These are phyloP conservation scores for Lepidonotus clava DNA, from an alignment of 2,888 invertebrate species.

Conservation along the genomic window DNA sequence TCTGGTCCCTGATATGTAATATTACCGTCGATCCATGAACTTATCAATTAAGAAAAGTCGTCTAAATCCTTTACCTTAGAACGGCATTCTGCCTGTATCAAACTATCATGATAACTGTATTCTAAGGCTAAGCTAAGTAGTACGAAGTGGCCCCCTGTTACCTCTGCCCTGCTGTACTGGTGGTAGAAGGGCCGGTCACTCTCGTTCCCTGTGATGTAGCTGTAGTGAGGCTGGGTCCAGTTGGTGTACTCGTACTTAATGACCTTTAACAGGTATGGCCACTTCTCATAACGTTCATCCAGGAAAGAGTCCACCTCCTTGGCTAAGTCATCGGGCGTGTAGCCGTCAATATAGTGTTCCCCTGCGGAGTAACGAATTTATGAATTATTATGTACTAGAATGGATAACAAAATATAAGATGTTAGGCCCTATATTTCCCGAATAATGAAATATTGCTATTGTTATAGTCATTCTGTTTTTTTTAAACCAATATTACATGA, in stretches of 20 bases:
- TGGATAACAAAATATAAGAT: too few relatives aligned
- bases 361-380: slow-evolving; percentile 45
- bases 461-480: too few relatives aligned
- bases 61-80: too few relatives aligned
- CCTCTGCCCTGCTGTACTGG: slow-evolving; percentile 59
- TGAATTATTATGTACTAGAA: not conserved
- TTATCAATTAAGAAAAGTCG: too few relatives aligned
- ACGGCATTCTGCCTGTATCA: too few relatives aligned
- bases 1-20: too few relatives aligned
- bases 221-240: slow-evolving; percentile 54
- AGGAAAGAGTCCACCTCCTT: slow-evolving; percentile 59
- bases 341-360: slow-evolving; percentile 55
- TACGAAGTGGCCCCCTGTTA: not conserved
- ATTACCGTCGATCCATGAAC: too few relatives aligned
- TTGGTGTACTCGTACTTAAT: slow-evolving; percentile 60
- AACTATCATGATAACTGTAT: too few relatives aligned
- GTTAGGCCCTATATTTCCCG: too few relatives aligned
- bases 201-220: not conserved
- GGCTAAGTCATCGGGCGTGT: slow-evolving; percentile 45
- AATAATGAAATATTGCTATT: too few relatives aligned
- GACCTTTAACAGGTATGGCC: slow-evolving; percentile 30
- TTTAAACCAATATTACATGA: too few relatives aligned
- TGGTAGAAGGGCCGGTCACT: not conserved
- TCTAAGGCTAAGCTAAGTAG: too few relatives aligned
- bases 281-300: slow-evolving; percentile 27